A percentile compares a stretch with the other conserved stretches of the same genome.
Evolutionary conservation across 2,888 invertebrate species (phyloP).

Genomic region (Doris montereyensis): DNA sequence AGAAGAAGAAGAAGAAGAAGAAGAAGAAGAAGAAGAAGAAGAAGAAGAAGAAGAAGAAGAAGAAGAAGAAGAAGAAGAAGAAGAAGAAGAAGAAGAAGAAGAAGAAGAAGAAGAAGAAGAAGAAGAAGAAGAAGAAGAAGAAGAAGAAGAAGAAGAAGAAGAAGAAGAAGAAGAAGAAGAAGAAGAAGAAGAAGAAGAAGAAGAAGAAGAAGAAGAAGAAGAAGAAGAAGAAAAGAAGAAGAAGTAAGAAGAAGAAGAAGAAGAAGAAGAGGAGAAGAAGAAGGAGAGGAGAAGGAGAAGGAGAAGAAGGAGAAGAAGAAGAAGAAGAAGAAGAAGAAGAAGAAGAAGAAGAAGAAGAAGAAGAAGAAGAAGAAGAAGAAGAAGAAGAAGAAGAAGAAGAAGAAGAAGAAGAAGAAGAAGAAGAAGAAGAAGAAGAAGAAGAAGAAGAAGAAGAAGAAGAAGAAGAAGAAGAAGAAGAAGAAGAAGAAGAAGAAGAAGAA

Average conservation of each 20-base stretch:
- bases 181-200: too few species aligned
- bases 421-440: neutral
- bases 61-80: neutral
- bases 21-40: neutral
- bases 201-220: too few species aligned
- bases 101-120: too few species aligned
- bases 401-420: neutral
- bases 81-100: constrained; percentile 15
- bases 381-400: neutral
- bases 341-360: neutral
- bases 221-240: too few species aligned
- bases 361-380: neutral
- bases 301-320: neutral
- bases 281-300: too few species aligned
- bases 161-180: too few species aligned
- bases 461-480: neutral
- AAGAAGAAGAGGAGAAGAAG: too few species aligned
- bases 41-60: neutral
- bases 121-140: too few species aligned
- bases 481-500: neutral
- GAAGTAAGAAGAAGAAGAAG: too few species aligned
- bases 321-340: neutral
- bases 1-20: neutral
- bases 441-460: neutral
- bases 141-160: too few species aligned